phyloP scores from a whole-genome alignment of 2,797 vertebrate genomes.

The Otolemur crassicaudatus region DNA sequence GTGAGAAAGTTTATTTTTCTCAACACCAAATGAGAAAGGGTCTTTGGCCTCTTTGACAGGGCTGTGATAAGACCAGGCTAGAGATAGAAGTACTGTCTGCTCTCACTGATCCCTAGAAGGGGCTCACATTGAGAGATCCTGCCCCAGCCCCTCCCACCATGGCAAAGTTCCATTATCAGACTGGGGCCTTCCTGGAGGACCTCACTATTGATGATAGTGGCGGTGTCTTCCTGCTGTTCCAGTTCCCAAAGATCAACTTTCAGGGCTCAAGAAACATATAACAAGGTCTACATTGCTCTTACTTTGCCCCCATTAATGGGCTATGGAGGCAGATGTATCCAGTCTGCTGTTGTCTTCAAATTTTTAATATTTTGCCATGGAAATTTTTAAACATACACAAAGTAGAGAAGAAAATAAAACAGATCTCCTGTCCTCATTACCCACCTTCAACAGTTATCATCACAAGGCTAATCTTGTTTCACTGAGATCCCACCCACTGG shows the following conservation, averaged over 20 bases:
- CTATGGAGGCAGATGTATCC: slow-evolving; percentile 15
- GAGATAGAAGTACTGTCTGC: neutral
- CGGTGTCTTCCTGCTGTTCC: neutral
- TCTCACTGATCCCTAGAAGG: neutral
- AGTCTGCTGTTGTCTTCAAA: neutral
- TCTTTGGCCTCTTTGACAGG: neutral
- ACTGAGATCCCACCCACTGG: neutral
- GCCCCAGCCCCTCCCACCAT: neutral
- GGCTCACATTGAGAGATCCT: neutral
- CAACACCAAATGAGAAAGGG: slow-evolving; percentile 44
- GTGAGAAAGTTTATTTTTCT: slow-evolving; percentile 47
- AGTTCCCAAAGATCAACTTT: neutral
- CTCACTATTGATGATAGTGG: neutral
- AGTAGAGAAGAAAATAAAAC: slow-evolving; percentile 41
- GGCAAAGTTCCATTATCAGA: neutral
- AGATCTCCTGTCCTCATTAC: neutral
- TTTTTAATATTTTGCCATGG: neutral
- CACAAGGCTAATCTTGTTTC: slow-evolving; percentile 41
- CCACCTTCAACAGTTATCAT: neutral
- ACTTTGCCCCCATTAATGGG: neutral
- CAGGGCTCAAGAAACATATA: slow-evolving; percentile 27
- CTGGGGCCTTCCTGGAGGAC: slow-evolving; percentile 4
- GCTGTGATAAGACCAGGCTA: neutral
- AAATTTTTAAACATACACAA: slow-evolving; percentile 22
- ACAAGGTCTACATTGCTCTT: slow-evolving; percentile 29